These are phyloP conservation scores for Caenorhabditis sinica DNA, from an alignment of 2,888 invertebrate genomes.

Conservation along the genomic window DNA sequence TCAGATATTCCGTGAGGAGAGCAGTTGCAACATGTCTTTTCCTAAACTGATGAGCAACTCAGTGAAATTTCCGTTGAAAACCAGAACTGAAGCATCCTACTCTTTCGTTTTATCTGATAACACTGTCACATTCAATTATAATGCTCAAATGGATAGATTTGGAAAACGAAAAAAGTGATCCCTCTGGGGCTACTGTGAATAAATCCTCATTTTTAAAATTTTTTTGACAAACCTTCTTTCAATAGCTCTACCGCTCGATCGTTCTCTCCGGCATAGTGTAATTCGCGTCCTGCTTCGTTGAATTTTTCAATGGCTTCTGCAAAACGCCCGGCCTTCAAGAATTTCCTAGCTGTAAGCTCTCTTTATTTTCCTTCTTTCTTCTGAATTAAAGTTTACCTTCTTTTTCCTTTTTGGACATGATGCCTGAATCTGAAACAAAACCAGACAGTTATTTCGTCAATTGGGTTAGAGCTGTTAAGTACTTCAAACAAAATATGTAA, in stretches of 20 bases:
- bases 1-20: conserved; percentile 23
- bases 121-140: conserved; percentile 4
- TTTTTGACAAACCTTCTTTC: conserved; percentile 23
- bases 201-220: no score
- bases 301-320: conserved; percentile 32
- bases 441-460: background rate
- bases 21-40: conserved; percentile 14
- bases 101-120: background rate
- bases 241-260: conserved; percentile 38
- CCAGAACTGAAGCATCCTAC: background rate
- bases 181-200: background rate
- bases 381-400: background rate
- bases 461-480: background rate
- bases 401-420: conserved; percentile 23
- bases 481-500: conserved; percentile 6
- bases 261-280: conserved; percentile 12
- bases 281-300: conserved; percentile 33
- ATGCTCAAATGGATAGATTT: conserved; percentile 5
- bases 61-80: background rate
- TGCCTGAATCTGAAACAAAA: background rate
- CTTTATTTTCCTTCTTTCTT: background rate
- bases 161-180: conserved; percentile 4
- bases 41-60: conserved; percentile 18
- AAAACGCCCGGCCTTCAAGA: conserved; percentile 7
- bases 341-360: conserved; percentile 3